Base-by-base conservation (phyloP, 2,888 invertebrate species). In the Ochropleura leucogaster region DNA sequence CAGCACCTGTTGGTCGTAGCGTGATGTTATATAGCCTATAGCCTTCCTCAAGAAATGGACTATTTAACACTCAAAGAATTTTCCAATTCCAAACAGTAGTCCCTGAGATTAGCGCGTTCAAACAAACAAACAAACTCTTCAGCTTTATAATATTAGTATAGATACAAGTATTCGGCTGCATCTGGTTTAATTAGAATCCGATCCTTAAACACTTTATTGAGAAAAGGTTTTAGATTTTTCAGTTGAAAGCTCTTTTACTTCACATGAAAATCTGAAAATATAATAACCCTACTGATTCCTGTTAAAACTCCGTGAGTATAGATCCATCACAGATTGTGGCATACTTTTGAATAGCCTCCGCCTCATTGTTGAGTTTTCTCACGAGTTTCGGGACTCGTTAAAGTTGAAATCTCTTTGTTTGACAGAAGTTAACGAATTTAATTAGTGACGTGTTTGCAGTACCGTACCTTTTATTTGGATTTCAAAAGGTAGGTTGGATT, bases 361-460 rank as follows among this genome's bases (percentile, higher is more conserved):
- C 51, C 53, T 82, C 68, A 80, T 83, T 77, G 72, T 79, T 63
- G 62, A 85, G 65, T 74, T 76, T 72, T 69, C 77, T 60, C 73
- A 69, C 74, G 83, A 84, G 74, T 85, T 80, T 76, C 20, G 66
- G 75, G 62, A 74, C 76, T 84, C 80, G 83, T 85, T 80, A 80
- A 83, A 80, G 80, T 83, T 83, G 62, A 77, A 85, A 84, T 72
- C 77, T 85, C 74, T 77, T 83, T 85, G 78, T 78, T 85, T 80
- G 83, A 72, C 77, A 74, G 68, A 85, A 82, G 73, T 75, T 77
- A 67, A 76, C 73, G 59, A 76, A 85, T 78, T 85, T 80, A 83
- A 85, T 85, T 77, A 85, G 80, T 69, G 64, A 74, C 67, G 68
- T 75, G 70, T 79, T 72, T 83, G 57, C 76, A 55, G 68, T 60